Evolutionary conservation across 1,140 invertebrate genomes (phyloP), one percentile per base, ranked within the genome.

Genomic region (Trichoplusia ni): DNA sequence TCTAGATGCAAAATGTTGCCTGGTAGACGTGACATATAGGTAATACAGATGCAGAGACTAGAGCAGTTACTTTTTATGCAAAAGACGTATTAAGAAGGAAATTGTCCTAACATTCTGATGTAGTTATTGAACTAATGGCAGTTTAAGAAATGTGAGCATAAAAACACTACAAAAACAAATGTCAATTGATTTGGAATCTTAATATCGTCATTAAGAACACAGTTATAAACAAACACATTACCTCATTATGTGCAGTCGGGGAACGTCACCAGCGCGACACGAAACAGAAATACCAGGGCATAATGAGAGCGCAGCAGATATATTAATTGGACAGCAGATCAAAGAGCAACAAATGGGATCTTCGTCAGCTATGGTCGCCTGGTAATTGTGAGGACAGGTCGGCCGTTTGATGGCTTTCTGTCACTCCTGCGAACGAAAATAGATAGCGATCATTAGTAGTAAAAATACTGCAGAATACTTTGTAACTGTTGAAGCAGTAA

Each of bases 251-350:
- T 29, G 19, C 42, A 35, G 25, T 60, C 42, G 56, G 56, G 33
- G 5, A 60, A 60, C 27, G 33, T 49, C 60, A 46, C 66, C 54
- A 74, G 59, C 33, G 64, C 68, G 69, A 75, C 69, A 72, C 66
- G 51, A 64, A 69, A 64, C 71, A 71, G 71, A 71, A 67, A 73
- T 75, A 75, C 70, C 73, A 73, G 75, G 70, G 70, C 72, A 63
- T 65, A 63, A 79, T 68, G 67, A 75, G 63, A 46, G 53, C 58
- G 58, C 56, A 72, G 71, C 64, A 72, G 73, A 73, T 77, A 69
- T 70, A 70, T 75, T 77, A 77, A 78, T 80, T 80, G 69, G 73
- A 53, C 64, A 59, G 53, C 62, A 77, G 74, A 81, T 81, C 78
- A 81, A 81, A 79, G 77, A 72, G 65, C 40, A 66, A 67, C 67